phyloP scores from a whole-genome alignment of 2,797 vertebrate species.

The Calcarius lapponicus region DNA sequence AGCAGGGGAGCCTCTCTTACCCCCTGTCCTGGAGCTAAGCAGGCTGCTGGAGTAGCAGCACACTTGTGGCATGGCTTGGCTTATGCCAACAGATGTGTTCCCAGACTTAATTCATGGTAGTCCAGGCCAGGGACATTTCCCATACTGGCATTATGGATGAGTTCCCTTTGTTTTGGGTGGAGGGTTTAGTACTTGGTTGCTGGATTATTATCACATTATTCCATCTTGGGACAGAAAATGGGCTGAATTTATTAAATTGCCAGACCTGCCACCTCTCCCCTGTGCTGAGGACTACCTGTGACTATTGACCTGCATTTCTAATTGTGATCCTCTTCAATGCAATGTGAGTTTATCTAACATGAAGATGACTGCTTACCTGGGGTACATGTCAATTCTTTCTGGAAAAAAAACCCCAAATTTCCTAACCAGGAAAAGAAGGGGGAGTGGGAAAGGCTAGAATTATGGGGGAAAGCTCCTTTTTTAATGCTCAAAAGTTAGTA shows the following conservation, averaged over 20 bases:
- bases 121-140: neutral
- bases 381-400: neutral
- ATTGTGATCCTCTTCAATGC: neutral
- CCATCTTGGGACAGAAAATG: neutral
- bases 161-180: neutral
- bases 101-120: neutral
- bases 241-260: neutral
- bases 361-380: neutral
- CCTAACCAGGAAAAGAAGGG: neutral
- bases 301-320: neutral
- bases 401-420: neutral
- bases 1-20: neutral
- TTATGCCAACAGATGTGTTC: neutral
- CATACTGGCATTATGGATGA: neutral
- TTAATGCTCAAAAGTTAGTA: neutral
- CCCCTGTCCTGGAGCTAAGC: neutral
- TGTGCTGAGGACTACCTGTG: neutral
- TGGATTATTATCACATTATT: neutral
- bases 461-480: neutral
- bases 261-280: neutral
- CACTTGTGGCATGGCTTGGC: neutral
- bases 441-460: neutral
- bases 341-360: neutral
- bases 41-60: neutral
- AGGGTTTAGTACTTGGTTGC: neutral